phyloP scores from a whole-genome alignment of 2,113 vertebrate species.

The Nettapus auritus region DNA sequence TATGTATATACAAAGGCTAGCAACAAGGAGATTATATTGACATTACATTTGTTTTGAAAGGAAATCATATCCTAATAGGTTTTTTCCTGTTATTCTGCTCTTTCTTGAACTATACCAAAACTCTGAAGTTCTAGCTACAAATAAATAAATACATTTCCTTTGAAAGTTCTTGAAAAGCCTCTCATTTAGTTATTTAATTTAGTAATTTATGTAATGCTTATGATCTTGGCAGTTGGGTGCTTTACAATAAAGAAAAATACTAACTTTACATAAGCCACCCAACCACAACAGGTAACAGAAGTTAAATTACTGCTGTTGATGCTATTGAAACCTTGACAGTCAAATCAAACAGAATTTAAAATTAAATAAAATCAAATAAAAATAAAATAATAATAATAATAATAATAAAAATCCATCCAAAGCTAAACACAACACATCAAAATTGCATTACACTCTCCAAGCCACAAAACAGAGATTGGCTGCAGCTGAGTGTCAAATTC shows the following conservation, averaged over 20 bases:
- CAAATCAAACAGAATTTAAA: conserved; percentile 20
- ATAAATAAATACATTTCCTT: background rate
- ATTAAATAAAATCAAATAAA: background rate
- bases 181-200: conserved; percentile 24
- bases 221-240: conserved; percentile 12
- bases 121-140: background rate
- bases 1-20: background rate
- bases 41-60: conserved; percentile 4
- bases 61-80: background rate
- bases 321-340: conserved; percentile 39
- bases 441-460: background rate
- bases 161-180: conserved; percentile 13
- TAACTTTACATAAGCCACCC: conserved; percentile 49
- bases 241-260: conserved; percentile 7
- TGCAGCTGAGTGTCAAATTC: background rate
- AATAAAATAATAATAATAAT: background rate
- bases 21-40: background rate
- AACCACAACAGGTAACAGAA: conserved; percentile 63
- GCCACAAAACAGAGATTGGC: background rate
- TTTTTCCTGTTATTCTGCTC: background rate
- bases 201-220: conserved; percentile 29
- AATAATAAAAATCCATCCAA: conserved; percentile 22
- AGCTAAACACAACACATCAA: background rate
- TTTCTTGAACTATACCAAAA: background rate
- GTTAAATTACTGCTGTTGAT: conserved; percentile 38